Evolutionary conservation across 2,113 vertebrate species (phyloP).

Genomic region (Chamaetylas fuelleborni): DNA sequence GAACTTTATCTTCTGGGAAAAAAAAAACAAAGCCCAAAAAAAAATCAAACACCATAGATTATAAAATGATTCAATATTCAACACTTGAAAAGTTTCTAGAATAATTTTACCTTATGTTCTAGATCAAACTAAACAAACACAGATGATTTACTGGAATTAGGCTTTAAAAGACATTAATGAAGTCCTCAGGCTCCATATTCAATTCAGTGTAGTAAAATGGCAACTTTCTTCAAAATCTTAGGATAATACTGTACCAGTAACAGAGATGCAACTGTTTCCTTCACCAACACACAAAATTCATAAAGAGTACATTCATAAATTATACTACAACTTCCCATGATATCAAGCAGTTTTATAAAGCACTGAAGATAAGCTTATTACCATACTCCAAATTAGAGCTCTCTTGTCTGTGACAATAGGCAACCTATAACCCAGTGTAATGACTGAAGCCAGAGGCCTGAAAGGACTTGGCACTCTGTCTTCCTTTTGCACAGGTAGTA

Average conservation of each 20-base stretch:
- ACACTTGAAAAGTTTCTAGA: neutral
- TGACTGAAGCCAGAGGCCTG: neutral
- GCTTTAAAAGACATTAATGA: neutral
- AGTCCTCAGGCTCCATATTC: neutral
- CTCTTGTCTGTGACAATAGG: neutral
- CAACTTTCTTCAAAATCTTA: neutral
- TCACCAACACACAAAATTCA: neutral
- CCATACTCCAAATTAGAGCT: neutral
- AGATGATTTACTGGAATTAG: neutral
- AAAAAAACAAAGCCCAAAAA: no score
- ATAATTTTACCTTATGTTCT: neutral
- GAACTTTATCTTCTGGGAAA: slow-evolving; percentile 36
- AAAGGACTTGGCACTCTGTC: neutral
- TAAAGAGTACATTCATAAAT: neutral
- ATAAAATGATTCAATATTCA: neutral
- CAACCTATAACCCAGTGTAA: neutral
- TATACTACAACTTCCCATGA: neutral
- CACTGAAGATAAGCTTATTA: neutral
- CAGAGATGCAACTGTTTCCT: neutral
- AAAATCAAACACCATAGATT: neutral
- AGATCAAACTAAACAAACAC: neutral
- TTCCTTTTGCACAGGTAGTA: neutral
- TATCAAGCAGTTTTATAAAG: neutral
- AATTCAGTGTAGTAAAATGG: neutral
- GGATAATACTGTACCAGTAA: neutral